These are phyloP conservation scores for Ceratothoa steindachneri DNA, from an alignment of 2,888 invertebrate genomes.

Conservation along the genomic window DNA sequence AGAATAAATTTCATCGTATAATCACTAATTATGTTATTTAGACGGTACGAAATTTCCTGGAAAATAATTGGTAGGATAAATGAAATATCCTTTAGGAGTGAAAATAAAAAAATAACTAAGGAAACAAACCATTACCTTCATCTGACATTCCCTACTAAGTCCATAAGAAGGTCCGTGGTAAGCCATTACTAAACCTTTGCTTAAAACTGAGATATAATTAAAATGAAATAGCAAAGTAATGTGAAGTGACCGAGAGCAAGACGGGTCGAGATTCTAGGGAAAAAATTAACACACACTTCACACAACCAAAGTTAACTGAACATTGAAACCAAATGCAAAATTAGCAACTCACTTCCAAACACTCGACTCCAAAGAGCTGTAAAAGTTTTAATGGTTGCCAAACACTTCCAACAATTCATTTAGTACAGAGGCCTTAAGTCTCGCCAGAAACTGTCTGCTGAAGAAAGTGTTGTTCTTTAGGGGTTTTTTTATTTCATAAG, in stretches of 20 bases:
- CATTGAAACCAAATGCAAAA: not conserved
- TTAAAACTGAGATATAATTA: too few species aligned
- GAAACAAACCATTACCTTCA: conserved; percentile 52
- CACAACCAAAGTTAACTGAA: not conserved
- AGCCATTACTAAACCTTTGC: conserved; percentile 50
- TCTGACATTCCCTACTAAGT: conserved; percentile 54
- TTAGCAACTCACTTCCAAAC: not conserved
- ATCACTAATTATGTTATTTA: too few species aligned
- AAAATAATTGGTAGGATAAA: too few species aligned
- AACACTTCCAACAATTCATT: not conserved
- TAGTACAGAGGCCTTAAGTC: not conserved
- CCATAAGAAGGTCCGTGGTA: conserved; percentile 55
- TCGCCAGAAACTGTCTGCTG: not conserved
- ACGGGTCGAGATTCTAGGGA: not conserved
- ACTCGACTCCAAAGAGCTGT: not conserved
- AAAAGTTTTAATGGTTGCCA: not conserved
- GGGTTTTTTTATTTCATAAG: too few species aligned
- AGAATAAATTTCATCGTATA: too few species aligned
- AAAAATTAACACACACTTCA: not conserved
- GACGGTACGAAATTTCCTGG: too few species aligned
- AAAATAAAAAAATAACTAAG: too few species aligned
- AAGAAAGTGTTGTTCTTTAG: too few species aligned
- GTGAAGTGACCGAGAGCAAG: not conserved
- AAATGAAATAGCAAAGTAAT: not conserved
- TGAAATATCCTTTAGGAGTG: too few species aligned